Evolutionary conservation across 2,113 vertebrate species (phyloP), one percentile per base, ranked within the genome.

Genomic region (Piaya cayana): DNA sequence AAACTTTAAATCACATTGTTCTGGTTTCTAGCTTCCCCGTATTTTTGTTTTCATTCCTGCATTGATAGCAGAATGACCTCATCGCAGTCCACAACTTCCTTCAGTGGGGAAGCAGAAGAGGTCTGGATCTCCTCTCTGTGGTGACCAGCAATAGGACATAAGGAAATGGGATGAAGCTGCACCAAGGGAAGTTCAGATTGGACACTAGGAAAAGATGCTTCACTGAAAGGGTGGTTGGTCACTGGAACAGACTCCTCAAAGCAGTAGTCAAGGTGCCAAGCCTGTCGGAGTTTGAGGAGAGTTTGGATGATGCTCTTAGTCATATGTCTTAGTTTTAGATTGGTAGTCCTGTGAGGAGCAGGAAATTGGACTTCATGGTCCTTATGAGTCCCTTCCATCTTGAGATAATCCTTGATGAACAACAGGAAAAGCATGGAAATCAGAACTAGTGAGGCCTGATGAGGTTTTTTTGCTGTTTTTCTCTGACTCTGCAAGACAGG

Each of bases 141-240:
- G 18, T 43, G 53, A 22, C 42, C 72, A 39, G 39, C 0, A 2
- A 26, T 9, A 76, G 50, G 42, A 15, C n/a, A 36, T 0, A 0
- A 56, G 71, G 65, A 18, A 27, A 39, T 6, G 37, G 23, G 15
- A 14, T 39, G 56, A n/a, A 68, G 37, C 78, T 76, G 47, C 5
- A 1, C 37, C 59, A 43, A 75, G 55, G 19, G 27, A 53, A 18
- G 21, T 20, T 69, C 80, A 70, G 30, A 9, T 1, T 36, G 85
- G 55, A 13, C 5, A 7, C 60, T 4, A 59, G 47, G 65, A 15
- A 65, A 79, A 56, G 37, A 5, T 8, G 71, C 36, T 71, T 92
- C 19, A 8, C 47, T 6, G 25, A 8, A 21, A 36, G 75, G 14
- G 16, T 42, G 30, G 0, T 62, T 3, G 8, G 49, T 75, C 8